These are phyloP conservation scores for Forbesichthys agassizii DNA, from an alignment of 2,113 vertebrate genomes.

Conservation along the genomic window DNA sequence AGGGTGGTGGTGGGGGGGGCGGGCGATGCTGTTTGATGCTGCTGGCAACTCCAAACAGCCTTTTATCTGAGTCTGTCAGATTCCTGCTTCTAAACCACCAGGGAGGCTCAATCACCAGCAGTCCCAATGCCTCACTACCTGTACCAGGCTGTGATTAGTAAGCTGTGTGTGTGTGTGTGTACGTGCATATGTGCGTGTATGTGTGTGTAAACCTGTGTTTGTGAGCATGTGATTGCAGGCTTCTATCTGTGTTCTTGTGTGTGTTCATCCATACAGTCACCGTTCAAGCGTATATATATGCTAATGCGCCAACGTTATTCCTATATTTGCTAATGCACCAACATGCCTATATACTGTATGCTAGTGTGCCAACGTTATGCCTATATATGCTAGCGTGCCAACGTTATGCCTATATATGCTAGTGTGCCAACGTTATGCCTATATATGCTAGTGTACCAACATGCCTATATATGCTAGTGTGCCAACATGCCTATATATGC, in stretches of 20 bases:
- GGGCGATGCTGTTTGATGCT: conserved; percentile 75
- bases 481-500: no score
- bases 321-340: no score
- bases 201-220: conserved; percentile 8
- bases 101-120: conserved; percentile 75
- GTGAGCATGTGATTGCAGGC: background rate
- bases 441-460: no score
- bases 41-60: conserved; percentile 78
- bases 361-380: no score
- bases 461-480: no score
- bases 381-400: no score
- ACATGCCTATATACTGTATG: no score
- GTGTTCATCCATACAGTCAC: conserved; percentile 1
- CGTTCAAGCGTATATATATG: background rate
- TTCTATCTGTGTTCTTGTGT: background rate
- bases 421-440: no score
- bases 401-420: no score
- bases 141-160: conserved; percentile 73
- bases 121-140: conserved; percentile 69
- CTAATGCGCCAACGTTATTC: no score
- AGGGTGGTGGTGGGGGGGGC: no score
- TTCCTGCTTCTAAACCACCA: conserved; percentile 70
- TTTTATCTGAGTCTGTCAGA: conserved; percentile 79
- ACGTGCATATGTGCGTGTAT: conserved; percentile 9
- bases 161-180: conserved; percentile 12